These are phyloP conservation scores for Megaceryle alcyon DNA, from an alignment of 2,797 vertebrate species.

Conservation along the genomic window DNA sequence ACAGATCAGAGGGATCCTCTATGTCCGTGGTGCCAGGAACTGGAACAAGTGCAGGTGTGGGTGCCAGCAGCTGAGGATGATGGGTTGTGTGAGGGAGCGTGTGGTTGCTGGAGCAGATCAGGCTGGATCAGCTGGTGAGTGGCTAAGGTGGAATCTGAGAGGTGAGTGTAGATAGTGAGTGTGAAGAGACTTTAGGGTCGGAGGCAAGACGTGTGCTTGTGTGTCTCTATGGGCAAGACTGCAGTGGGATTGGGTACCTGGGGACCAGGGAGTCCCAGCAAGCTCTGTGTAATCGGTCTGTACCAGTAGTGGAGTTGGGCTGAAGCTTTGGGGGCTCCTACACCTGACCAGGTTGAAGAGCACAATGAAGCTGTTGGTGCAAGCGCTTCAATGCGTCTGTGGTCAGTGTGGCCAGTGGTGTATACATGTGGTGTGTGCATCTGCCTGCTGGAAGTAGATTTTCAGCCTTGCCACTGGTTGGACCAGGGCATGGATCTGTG, in stretches of 20 bases:
- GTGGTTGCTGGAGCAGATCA: background rate
- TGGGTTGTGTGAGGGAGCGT: fast-evolving
- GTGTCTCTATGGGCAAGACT: background rate
- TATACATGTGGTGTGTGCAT: fast-evolving
- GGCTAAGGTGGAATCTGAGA: background rate
- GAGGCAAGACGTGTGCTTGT: fast-evolving
- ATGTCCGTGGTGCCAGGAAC: background rate
- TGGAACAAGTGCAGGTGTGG: background rate
- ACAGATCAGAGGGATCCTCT: fast-evolving
- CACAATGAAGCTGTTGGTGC: background rate
- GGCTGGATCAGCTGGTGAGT: background rate
- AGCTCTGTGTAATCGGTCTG: background rate
- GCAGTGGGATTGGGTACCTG: background rate
- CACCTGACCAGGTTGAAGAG: fast-evolving
- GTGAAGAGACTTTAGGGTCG: background rate
- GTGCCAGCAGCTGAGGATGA: background rate
- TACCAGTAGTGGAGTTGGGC: background rate
- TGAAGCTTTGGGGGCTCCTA: background rate
- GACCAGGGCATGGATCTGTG: background rate
- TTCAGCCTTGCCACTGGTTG: background rate
- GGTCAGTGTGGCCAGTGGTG: background rate
- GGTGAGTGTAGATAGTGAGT: fast-evolving
- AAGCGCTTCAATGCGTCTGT: background rate
- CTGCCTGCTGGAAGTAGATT: background rate
- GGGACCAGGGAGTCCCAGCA: background rate